These are phyloP conservation scores for Clistopyga incitator DNA, from an alignment of 2,888 invertebrate species.

Conservation along the genomic window DNA sequence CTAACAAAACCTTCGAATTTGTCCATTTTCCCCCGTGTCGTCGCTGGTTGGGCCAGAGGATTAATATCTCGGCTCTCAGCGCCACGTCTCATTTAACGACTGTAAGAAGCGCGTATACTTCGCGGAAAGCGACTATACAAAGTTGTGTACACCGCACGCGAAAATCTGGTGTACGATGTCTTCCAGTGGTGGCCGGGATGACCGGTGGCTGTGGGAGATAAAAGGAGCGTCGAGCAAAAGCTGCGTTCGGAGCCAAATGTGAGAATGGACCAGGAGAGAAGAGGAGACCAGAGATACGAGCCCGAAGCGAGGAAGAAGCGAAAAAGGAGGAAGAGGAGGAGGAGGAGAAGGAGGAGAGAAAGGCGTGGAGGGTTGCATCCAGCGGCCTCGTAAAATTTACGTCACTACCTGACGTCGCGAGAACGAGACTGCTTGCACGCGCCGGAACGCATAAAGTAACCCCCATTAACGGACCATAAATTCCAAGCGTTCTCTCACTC, in stretches of 20 bases:
- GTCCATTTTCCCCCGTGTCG: background rate
- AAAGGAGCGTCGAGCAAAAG: slow-evolving; percentile 13
- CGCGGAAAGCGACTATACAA: slow-evolving; percentile 6
- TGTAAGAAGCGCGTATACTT: background rate
- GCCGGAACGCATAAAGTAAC: slow-evolving; percentile 81
- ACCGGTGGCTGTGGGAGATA: slow-evolving; percentile 47
- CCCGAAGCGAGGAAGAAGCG: background rate
- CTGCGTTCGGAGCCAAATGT: background rate
- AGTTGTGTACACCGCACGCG: background rate
- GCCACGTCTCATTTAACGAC: slow-evolving; percentile 6
- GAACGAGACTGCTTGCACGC: slow-evolving; percentile 74
- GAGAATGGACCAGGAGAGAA: slow-evolving; percentile 35
- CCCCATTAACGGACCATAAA: slow-evolving; percentile 83
- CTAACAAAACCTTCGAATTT: too few species aligned
- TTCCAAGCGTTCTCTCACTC: slow-evolving; percentile 73
- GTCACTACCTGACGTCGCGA: slow-evolving; percentile 75
- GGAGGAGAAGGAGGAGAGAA: slow-evolving; percentile 46
- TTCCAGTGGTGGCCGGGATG: slow-evolving; percentile 35
- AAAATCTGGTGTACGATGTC: slow-evolving; percentile 19
- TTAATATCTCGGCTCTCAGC: slow-evolving; percentile 8
- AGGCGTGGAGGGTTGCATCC: slow-evolving; percentile 61
- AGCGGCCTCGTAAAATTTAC: slow-evolving; percentile 75
- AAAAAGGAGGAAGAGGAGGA: slow-evolving; percentile 4
- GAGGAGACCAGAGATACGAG: background rate
- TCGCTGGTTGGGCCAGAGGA: background rate